These are phyloP conservation scores for Dasypus novemcinctus DNA, from an alignment of 2,113 vertebrate genomes.

Conservation along the genomic window DNA sequence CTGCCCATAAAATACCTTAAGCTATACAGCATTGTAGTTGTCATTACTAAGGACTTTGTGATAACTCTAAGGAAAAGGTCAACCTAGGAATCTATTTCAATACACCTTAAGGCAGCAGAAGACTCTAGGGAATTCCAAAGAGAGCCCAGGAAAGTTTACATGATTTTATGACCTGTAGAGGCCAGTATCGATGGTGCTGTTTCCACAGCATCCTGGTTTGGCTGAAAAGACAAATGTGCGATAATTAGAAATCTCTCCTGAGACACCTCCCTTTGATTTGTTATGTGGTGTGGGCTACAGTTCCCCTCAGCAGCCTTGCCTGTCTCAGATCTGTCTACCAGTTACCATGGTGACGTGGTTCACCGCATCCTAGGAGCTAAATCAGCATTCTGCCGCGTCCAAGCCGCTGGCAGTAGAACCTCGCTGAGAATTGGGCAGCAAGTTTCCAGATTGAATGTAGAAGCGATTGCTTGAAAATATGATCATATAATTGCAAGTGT, in stretches of 20 bases:
- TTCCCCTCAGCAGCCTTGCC: slow-evolving; percentile 49
- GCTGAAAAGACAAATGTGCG: slow-evolving; percentile 61
- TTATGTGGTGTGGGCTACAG: slow-evolving; percentile 54
- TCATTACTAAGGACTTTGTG: slow-evolving; percentile 52
- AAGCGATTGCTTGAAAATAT: slow-evolving; percentile 56
- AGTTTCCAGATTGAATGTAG: slow-evolving; percentile 57
- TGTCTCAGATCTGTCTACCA: slow-evolving; percentile 56
- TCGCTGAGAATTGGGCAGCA: slow-evolving; percentile 57
- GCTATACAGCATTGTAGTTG: slow-evolving; percentile 42
- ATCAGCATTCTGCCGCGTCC: slow-evolving; percentile 64
- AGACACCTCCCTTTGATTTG: slow-evolving; percentile 68
- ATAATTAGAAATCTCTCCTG: slow-evolving; percentile 67
- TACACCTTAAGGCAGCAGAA: slow-evolving; percentile 12
- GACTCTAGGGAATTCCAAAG: slow-evolving; percentile 5
- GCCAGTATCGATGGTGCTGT: background rate
- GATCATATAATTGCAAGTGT: slow-evolving; percentile 19
- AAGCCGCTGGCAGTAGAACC: slow-evolving; percentile 52
- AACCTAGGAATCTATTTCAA: slow-evolving; percentile 61
- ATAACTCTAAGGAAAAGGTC: slow-evolving; percentile 66
- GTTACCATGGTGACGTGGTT: slow-evolving; percentile 72
- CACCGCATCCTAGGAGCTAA: slow-evolving; percentile 45
- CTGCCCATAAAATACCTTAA: slow-evolving; percentile 57
- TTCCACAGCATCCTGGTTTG: background rate
- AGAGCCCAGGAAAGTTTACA: background rate
- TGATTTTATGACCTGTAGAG: slow-evolving; percentile 27